Evolutionary conservation across 2,113 vertebrate genomes (phyloP), one percentile per base, ranked within the genome.

Genomic region (Anser brachyrhynchus): DNA sequence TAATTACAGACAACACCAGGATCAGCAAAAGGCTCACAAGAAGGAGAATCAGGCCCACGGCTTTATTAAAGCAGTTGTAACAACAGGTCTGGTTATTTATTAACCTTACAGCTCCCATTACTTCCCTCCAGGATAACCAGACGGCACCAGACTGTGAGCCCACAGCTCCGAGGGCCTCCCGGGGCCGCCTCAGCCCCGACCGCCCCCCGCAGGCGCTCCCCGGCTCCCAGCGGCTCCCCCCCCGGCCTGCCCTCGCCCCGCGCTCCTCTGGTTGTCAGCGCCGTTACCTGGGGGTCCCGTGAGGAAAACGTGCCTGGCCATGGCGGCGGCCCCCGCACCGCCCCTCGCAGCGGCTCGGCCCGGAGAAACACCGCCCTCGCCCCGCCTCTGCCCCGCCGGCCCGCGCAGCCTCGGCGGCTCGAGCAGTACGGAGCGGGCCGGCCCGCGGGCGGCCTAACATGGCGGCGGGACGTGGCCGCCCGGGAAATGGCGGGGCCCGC

Each of bases 261-360:
- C 29, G 9, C 31, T 58, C 15, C 67, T 54, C 46, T 67, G 28
- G 37, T 39, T 39, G 22, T 23, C 11, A 29, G 11, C 22, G 49
- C 58, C 54, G 8, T 98, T 99, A 99, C 99, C 99, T 98, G 99
- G 99, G 62, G 98, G 97, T 95, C 99, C 99, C 13, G 99, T 99
- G 11, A 99, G 96, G 69, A 99, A 99, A 91, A 99, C 98, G 94
- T 99, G 99, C 88, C 96, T 98, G 23, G 97, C 59, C 99, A 99
- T 99, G 7, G 10, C 7, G 43, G 8, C 29, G 3, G 14, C 3
- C 19, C 17, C 4, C 17, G 2, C 43, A 7, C 75, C 16, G 2
- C 37, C 33, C 19, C 8, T 4, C 9, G 3, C 12, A 17, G 19
- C 52, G 4, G 10, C 2, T 26, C 26, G 11, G 44, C 37, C 25